Percentiles rank a stretch among this genome's conserved stretches.
These are phyloP conservation scores for Agapornis canus DNA, from an alignment of 2,797 vertebrate genomes.

Conservation along the genomic window DNA sequence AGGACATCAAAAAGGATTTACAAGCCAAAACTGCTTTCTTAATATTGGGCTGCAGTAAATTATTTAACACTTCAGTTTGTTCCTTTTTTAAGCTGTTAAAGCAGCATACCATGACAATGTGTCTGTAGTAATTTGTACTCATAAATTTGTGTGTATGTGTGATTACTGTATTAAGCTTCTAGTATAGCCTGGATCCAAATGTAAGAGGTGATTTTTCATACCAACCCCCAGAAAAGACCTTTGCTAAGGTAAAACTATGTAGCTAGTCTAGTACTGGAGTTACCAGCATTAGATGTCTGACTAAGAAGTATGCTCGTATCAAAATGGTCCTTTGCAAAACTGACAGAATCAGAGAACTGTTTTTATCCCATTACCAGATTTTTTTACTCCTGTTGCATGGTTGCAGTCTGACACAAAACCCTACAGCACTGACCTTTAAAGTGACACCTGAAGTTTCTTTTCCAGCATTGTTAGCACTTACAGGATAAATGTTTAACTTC, in stretches of 20 bases:
- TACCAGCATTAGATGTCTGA: background rate
- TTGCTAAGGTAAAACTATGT: background rate
- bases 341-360: background rate
- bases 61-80: background rate
- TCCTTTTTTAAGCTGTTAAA: conserved; percentile 23
- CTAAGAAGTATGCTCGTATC: background rate
- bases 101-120: background rate
- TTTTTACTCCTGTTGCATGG: conserved; percentile 43
- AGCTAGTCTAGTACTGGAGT: background rate
- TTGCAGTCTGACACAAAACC: background rate
- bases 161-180: conserved; percentile 22
- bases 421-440: background rate
- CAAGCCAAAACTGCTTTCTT: background rate
- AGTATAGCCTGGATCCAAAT: background rate
- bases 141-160: background rate
- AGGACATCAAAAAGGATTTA: background rate
- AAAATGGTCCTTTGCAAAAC: background rate
- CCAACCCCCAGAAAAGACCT: background rate
- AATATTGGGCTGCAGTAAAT: conserved; percentile 7
- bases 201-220: background rate
- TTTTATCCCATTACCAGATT: background rate
- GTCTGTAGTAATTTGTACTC: conserved; percentile 17
- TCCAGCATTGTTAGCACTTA: conserved; percentile 34
- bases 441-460: conserved; percentile 23
- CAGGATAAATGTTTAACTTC: conserved; percentile 19